These are phyloP conservation scores for Coracias cyanogaster DNA, from an alignment of 2,797 vertebrate genomes.

Conservation along the genomic window DNA sequence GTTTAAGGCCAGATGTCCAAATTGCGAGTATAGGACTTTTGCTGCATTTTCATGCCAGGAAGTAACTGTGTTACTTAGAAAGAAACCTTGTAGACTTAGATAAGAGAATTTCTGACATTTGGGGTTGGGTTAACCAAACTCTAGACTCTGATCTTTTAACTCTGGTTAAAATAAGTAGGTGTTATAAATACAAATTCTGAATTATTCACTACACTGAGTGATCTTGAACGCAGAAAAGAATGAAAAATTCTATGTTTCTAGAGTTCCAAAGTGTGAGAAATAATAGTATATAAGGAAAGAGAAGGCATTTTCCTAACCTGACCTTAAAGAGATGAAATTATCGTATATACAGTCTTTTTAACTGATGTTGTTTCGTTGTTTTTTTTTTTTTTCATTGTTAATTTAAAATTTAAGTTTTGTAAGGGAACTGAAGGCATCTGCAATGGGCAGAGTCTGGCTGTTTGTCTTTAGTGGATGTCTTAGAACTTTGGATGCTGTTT, in stretches of 20 bases:
- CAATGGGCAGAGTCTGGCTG: background rate
- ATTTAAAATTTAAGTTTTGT: background rate
- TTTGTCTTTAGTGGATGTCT: background rate
- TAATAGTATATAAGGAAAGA: background rate
- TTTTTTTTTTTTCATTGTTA: background rate
- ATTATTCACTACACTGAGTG: background rate
- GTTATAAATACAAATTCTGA: background rate
- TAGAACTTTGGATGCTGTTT: background rate
- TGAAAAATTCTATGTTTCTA: background rate
- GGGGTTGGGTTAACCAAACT: background rate
- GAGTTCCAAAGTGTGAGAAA: background rate
- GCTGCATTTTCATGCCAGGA: background rate
- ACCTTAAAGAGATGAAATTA: rapidly evolving
- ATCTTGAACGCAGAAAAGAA: background rate
- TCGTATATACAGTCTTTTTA: background rate
- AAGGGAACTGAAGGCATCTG: background rate
- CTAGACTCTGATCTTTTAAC: background rate
- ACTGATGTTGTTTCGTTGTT: background rate
- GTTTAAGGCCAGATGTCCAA: background rate
- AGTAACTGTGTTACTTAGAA: background rate
- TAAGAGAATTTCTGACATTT: background rate
- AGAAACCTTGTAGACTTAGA: background rate
- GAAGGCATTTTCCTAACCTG: rapidly evolving
- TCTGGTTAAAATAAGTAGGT: background rate
- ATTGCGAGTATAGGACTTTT: background rate